Conservation (phyloP, 2,113 vertebrate genomes). For the Halichoerus grypus region DNA sequence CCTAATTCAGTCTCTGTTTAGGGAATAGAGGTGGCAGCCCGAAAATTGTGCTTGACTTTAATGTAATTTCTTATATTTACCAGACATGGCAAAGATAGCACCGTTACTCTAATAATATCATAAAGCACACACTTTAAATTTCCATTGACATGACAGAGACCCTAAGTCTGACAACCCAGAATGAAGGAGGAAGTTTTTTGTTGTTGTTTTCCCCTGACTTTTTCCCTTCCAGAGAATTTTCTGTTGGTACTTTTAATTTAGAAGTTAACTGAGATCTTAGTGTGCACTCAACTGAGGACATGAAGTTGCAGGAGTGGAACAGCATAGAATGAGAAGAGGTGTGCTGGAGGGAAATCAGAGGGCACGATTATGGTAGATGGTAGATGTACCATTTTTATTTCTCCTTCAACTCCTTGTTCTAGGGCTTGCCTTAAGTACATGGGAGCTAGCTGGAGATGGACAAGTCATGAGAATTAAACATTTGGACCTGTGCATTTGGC, state of each 20-base stretch:
- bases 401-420: background rate
- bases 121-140: background rate
- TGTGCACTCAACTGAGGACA: background rate
- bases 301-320: background rate
- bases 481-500: background rate
- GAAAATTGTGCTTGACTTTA: background rate
- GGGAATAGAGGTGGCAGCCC: background rate
- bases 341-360: background rate
- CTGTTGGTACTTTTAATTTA: background rate
- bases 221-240: background rate
- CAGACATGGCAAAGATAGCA: background rate
- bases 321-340: background rate
- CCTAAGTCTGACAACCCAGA: background rate
- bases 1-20: background rate
- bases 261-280: background rate
- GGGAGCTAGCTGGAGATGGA: background rate
- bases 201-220: background rate
- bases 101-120: background rate
- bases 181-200: background rate
- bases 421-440: background rate
- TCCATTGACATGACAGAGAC: background rate
- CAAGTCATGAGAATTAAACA: slow-evolving; percentile 11
- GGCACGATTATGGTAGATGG: background rate
- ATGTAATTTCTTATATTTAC: background rate
- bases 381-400: background rate